Percentiles rank a stretch among this genome's conserved stretches.
Evolutionary conservation across 2,113 vertebrate species (phyloP).

Genomic region (Eudyptes chrysolophus): DNA sequence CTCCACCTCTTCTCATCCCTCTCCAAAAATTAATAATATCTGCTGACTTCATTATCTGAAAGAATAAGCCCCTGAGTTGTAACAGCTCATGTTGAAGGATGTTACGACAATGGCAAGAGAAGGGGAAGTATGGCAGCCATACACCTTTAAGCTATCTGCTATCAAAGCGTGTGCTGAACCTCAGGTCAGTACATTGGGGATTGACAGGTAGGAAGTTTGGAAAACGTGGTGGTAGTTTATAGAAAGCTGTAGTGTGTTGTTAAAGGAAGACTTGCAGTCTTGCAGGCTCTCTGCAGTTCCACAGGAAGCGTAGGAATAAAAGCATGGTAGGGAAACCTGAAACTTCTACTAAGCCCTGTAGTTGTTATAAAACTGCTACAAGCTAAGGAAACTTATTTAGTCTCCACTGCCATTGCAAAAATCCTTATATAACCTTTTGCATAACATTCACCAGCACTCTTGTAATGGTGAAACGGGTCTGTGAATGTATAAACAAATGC

Average conservation of each 20-base stretch:
- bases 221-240: not conserved
- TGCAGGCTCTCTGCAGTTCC: not conserved
- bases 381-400: not conserved
- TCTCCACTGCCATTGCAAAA: not conserved
- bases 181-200: not conserved
- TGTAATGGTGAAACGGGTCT: not conserved
- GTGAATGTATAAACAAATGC: not conserved
- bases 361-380: not conserved
- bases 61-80: not conserved
- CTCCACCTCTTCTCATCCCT: not conserved
- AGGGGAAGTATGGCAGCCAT: not conserved
- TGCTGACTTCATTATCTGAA: not conserved
- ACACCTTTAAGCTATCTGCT: not conserved
- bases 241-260: not conserved
- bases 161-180: not conserved
- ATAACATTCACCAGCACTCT: not conserved
- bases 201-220: not conserved
- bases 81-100: not conserved
- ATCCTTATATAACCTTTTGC: not conserved
- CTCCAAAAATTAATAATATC: slow-evolving; percentile 11
- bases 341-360: not conserved
- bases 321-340: not conserved
- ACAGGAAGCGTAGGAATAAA: not conserved
- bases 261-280: not conserved
- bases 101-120: not conserved